Conservation (phyloP, 1,140 invertebrate species). For the Cyclina sinensis region DNA sequence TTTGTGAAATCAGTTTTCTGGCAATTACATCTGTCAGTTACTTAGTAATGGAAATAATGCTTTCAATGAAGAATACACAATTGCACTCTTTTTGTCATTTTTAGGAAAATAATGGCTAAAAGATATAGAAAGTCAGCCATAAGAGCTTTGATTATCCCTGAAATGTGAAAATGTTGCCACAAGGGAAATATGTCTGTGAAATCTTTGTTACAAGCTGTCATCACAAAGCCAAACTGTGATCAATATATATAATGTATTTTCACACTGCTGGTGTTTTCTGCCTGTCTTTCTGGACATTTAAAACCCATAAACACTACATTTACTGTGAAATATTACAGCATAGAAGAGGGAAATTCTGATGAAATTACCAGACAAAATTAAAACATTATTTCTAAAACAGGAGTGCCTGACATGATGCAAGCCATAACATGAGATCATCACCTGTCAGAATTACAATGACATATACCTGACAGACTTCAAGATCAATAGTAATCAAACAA, state of each 20-base stretch:
- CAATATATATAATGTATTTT: neutral
- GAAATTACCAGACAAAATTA: too few species aligned
- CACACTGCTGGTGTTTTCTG: neutral
- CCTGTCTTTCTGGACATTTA: neutral
- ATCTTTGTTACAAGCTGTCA: neutral
- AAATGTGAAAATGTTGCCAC: conserved; percentile 2
- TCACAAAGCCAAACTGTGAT: neutral
- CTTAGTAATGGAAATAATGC: too few species aligned
- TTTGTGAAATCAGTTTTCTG: too few species aligned
- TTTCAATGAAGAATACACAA: too few species aligned
- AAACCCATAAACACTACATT: neutral
- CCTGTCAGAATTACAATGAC: too few species aligned
- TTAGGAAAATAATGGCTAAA: neutral
- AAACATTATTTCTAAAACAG: too few species aligned
- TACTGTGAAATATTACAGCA: neutral
- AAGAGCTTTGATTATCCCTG: neutral
- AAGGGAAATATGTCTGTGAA: neutral
- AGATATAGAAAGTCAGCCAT: neutral
- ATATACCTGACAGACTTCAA: too few species aligned
- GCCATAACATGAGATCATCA: too few species aligned
- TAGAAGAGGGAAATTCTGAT: neutral
- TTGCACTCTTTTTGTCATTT: too few species aligned
- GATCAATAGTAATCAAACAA: too few species aligned
- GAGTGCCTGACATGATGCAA: too few species aligned
- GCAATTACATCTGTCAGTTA: too few species aligned